Evolutionary conservation across 2,888 invertebrate species (phyloP), one percentile per base, ranked within the genome.

Genomic region (Athetis lepigone): DNA sequence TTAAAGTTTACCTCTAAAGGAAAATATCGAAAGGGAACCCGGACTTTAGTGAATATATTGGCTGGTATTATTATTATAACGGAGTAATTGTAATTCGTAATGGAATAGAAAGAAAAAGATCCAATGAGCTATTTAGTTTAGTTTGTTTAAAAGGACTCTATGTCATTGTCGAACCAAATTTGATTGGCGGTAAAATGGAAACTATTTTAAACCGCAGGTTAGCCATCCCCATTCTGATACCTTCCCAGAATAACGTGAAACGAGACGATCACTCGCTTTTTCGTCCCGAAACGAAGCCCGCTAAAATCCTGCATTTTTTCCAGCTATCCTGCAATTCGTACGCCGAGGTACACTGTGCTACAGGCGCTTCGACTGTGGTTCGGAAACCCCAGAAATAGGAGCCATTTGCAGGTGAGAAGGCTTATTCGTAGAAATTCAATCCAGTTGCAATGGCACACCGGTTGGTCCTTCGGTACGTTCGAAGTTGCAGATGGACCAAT

Each of bases 351-450:
- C 87, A 95, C 95, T 0, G 90, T 96, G 51, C 93, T 95, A 46
- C 96, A 96, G 83, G 96, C 96, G 21, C 88, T 97, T 21, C 91
- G 96, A 47, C 88, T 97, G 77, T 97, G 97, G 97, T 95, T 96
- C 77, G 95, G 95, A 39, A 96, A 96, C 86, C 96, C 96, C 0
- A 90, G 96, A 61, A 96, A 96, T 82, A 93, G 96, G 76, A 93
- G 95, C 84, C 96, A 96, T 88, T 92, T 96, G 77, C 95, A 95
- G 92, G 95, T 94, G 70, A 81, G 84, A 57, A 49, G 7, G 33
- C 57, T 58, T 58, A 25, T 61, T 21, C 7, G 42, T 37, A 40
- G 37, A 11, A 27, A 56, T 54, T 66, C 27, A 25, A 40, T 33
- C 13, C 13, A 3, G 8, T 29, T 56, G 23, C n/a, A 49, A 45